Conservation (phyloP, 2,113 vertebrate genomes). For the Rafetus swinhoei region DNA sequence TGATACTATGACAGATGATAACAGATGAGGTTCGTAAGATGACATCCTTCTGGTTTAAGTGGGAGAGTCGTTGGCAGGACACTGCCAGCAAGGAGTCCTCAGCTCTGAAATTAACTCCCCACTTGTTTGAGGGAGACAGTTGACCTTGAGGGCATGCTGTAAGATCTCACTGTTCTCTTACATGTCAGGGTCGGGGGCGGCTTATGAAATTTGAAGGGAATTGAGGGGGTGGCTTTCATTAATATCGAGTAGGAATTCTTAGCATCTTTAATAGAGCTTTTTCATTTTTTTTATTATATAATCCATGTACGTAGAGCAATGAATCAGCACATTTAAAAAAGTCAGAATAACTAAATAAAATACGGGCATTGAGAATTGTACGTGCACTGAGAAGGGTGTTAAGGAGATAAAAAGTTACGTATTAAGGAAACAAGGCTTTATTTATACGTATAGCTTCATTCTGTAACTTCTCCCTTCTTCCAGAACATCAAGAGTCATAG, state of each 20-base stretch:
- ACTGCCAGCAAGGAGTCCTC: not conserved
- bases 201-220: conserved; percentile 37
- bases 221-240: not conserved
- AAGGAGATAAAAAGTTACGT: not conserved
- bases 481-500: not conserved
- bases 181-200: not conserved
- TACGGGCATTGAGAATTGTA: not conserved
- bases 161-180: conserved; percentile 7
- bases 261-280: conserved; percentile 18
- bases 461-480: not conserved
- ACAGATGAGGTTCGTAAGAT: not conserved
- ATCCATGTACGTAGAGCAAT: conserved; percentile 31
- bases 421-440: not conserved
- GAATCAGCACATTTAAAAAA: not conserved
- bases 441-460: not conserved
- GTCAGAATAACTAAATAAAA: not conserved
- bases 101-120: not conserved
- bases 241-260: not conserved
- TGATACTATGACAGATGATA: not conserved
- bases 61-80: not conserved
- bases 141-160: not conserved
- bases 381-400: not conserved
- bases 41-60: not conserved
- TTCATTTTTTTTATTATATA: conserved; percentile 16
- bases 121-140: not conserved